Conservation (phyloP, 2,797 vertebrate genomes). For the Pachyuromys duprasi region DNA sequence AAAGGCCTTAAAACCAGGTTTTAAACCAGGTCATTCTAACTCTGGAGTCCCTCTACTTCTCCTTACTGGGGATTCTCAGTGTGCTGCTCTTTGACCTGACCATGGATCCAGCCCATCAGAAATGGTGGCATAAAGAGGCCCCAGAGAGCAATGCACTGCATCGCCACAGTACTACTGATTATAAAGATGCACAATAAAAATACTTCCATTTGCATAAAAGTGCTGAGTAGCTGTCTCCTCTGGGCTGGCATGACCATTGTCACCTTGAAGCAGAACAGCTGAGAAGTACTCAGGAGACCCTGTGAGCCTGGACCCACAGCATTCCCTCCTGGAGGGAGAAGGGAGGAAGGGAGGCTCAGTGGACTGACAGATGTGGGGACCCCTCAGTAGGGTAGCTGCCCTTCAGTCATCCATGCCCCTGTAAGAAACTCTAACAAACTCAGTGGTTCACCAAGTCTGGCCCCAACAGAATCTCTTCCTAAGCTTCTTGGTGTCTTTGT, state of each 20-base stretch:
- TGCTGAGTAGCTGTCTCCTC: neutral
- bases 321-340: neutral
- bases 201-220: neutral
- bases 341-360: neutral
- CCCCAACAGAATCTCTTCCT: neutral
- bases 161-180: neutral
- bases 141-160: neutral
- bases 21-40: conserved; percentile 21
- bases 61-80: neutral
- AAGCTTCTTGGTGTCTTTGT: neutral
- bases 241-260: neutral
- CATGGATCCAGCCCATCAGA: neutral
- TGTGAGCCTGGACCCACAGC: neutral
- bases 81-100: neutral
- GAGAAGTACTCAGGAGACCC: neutral
- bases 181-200: conserved; percentile 21
- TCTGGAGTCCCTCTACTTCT: neutral
- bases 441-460: neutral
- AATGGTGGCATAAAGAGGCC: neutral
- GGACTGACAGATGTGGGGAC: neutral
- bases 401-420: neutral
- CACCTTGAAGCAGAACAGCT: neutral
- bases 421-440: neutral
- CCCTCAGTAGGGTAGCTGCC: too few species aligned
- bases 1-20: neutral